A percentile compares a stretch with the other conserved stretches of the same genome.
phyloP scores from a whole-genome alignment of 2,888 invertebrate species.

The Keiferia lycopersicella region DNA sequence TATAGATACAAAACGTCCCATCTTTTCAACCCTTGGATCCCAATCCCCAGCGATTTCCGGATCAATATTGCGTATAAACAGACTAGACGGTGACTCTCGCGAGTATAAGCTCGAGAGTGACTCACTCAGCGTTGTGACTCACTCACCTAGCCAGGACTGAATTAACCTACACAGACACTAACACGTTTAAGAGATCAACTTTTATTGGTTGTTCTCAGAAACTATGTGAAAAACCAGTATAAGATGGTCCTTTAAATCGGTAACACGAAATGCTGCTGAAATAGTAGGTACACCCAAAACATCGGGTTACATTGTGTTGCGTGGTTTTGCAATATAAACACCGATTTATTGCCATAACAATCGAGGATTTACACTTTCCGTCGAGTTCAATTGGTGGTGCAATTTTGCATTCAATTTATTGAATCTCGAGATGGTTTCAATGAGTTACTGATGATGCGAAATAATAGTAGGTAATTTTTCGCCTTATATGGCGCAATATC shows the following conservation, averaged over 20 bases:
- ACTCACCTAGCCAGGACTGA: constrained; percentile 37
- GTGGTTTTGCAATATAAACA: constrained; percentile 36
- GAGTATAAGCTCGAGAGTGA: too few relatives aligned
- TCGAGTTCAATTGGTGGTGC: background rate
- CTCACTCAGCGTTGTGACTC: constrained; percentile 45
- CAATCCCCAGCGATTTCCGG: constrained; percentile 27
- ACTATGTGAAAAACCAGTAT: too few relatives aligned
- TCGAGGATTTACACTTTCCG: constrained; percentile 32
- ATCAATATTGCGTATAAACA: constrained; percentile 45
- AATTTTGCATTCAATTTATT: constrained; percentile 8
- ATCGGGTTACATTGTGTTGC: constrained; percentile 35
- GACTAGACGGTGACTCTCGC: constrained; percentile 44
- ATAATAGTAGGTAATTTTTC: background rate
- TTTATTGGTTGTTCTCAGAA: too few relatives aligned
- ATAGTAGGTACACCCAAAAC: constrained; percentile 31
- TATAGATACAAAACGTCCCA: constrained; percentile 5
- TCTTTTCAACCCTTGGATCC: constrained; percentile 8
- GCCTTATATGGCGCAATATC: too few relatives aligned
- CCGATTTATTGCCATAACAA: constrained; percentile 35
- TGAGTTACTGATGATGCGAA: background rate
- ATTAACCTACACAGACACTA: constrained; percentile 30
- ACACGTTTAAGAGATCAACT: constrained; percentile 6
- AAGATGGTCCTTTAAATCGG: too few relatives aligned
- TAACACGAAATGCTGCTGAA: too few relatives aligned
- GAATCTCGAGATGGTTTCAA: background rate